Evolutionary conservation across 2,797 vertebrate genomes (phyloP).

Genomic region (Perodicticus potto): DNA sequence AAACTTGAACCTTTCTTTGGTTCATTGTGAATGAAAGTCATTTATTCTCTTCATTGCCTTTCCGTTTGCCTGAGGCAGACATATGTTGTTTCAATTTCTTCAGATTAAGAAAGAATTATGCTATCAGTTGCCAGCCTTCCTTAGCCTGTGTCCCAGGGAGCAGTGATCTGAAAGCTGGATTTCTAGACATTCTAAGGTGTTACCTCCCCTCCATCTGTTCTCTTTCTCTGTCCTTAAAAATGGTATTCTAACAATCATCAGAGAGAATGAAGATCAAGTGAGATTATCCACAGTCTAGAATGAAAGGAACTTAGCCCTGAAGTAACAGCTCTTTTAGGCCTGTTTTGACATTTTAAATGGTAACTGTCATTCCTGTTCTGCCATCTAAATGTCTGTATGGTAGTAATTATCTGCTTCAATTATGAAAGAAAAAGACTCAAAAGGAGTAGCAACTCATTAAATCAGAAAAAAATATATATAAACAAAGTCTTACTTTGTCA

Average conservation of each 20-base stretch:
- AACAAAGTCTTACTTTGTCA: too few species aligned
- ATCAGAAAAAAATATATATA: background rate
- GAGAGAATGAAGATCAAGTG: background rate
- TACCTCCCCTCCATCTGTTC: background rate
- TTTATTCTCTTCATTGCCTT: background rate
- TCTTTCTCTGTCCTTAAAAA: background rate
- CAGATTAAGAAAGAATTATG: background rate
- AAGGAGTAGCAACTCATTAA: slow-evolving; percentile 2
- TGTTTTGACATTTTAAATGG: background rate
- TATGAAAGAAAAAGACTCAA: background rate
- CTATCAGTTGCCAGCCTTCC: background rate
- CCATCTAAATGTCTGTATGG: background rate
- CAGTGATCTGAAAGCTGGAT: background rate
- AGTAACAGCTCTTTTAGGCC: background rate
- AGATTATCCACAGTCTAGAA: background rate
- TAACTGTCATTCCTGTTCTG: slow-evolving; percentile 21
- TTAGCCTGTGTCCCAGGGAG: background rate
- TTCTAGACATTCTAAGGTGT: background rate
- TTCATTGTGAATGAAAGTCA: background rate
- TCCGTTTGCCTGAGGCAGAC: background rate
- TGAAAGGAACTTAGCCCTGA: background rate
- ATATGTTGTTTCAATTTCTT: background rate
- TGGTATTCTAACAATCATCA: background rate
- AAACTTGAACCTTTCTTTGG: background rate
- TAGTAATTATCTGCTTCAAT: slow-evolving; percentile 25